Evolutionary conservation across 2,797 vertebrate genomes (phyloP).

Genomic region (Leucoraja ocellata): DNA sequence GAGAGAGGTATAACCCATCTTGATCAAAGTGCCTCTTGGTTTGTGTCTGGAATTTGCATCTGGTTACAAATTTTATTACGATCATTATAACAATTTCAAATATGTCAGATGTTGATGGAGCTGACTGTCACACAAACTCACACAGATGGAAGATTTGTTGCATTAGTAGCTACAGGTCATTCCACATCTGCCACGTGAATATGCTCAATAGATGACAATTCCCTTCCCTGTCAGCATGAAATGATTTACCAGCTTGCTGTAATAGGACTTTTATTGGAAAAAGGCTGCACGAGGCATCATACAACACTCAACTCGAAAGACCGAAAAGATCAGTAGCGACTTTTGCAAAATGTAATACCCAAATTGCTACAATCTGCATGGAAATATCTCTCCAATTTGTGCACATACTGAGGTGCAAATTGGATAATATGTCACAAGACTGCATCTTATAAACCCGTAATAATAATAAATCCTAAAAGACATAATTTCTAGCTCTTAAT

Average conservation of each 20-base stretch:
- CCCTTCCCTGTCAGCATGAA: slow-evolving; percentile 23
- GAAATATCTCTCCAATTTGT: background rate
- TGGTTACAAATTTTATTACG: slow-evolving; percentile 42
- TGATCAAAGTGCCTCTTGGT: slow-evolving; percentile 15
- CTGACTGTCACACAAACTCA: slow-evolving; percentile 57
- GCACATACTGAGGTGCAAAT: background rate
- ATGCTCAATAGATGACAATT: slow-evolving; percentile 15
- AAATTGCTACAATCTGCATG: background rate
- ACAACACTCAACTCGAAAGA: background rate
- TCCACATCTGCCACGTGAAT: slow-evolving; percentile 43
- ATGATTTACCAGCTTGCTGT: slow-evolving; percentile 22
- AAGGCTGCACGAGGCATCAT: background rate
- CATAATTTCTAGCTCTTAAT: background rate
- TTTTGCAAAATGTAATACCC: background rate
- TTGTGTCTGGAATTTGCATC: slow-evolving; percentile 14
- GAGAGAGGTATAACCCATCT: background rate
- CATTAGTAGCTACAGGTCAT: slow-evolving; percentile 63
- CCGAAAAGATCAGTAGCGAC: background rate
- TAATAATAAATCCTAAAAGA: background rate
- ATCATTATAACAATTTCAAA: slow-evolving; percentile 41
- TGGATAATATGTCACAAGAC: background rate
- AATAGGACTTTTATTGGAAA: background rate
- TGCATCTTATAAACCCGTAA: background rate
- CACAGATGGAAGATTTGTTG: slow-evolving; percentile 48
- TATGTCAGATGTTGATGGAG: slow-evolving; percentile 54